Evolutionary conservation across 2,797 vertebrate genomes (phyloP).

Genomic region (Myotis findleyi): DNA sequence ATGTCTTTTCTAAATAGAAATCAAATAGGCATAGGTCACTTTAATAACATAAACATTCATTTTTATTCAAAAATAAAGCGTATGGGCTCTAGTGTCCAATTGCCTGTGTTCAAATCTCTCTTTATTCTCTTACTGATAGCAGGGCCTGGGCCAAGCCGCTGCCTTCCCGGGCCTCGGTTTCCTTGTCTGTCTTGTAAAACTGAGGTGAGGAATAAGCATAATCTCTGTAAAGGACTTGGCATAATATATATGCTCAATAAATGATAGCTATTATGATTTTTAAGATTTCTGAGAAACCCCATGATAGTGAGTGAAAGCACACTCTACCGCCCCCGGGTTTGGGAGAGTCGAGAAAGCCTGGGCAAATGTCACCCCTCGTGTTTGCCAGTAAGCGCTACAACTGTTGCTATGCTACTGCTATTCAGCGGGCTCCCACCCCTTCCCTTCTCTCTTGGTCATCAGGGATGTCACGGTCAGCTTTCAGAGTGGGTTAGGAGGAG

Average conservation of each 20-base stretch:
- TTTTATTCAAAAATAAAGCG: background rate
- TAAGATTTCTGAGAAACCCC: background rate
- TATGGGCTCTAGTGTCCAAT: background rate
- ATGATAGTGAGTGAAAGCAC: background rate
- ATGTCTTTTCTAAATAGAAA: background rate
- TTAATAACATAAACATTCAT: background rate
- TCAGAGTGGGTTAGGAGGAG: constrained; percentile 26
- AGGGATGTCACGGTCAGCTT: background rate
- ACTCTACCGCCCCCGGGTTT: background rate
- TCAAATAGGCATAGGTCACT: background rate
- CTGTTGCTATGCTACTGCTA: constrained; percentile 2
- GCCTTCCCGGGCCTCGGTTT: background rate
- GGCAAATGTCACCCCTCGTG: background rate
- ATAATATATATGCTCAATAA: background rate
- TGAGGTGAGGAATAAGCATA: background rate
- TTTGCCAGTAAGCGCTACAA: background rate
- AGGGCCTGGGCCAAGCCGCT: background rate
- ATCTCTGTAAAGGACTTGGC: background rate
- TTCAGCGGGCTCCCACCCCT: background rate
- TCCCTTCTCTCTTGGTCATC: constrained; percentile 41
- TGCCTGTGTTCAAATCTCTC: background rate
- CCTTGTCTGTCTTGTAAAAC: background rate
- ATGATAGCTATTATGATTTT: background rate
- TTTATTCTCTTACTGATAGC: background rate
- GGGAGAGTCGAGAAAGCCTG: background rate